Evolutionary conservation across 2,113 vertebrate genomes (phyloP).

Genomic region (Saguinus imperator): DNA sequence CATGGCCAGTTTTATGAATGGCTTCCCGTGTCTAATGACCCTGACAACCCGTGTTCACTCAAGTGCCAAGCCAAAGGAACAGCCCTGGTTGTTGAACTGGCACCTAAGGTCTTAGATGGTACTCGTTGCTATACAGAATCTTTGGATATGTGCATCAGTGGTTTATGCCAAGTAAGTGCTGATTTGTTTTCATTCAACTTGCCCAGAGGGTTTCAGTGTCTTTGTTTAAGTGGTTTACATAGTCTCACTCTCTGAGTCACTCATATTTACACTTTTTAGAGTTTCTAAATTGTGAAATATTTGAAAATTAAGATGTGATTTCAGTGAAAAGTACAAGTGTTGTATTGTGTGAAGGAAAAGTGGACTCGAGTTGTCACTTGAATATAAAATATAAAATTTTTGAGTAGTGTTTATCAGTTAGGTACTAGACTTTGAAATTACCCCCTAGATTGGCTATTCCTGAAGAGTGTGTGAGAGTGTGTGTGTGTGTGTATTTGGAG

Average conservation of each 20-base stretch:
- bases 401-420: background rate
- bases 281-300: background rate
- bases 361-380: background rate
- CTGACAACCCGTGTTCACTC: slow-evolving; percentile 94
- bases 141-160: slow-evolving; percentile 98
- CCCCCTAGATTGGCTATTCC: background rate
- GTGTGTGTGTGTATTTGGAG: background rate
- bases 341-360: background rate
- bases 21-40: slow-evolving; percentile 95
- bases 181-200: background rate
- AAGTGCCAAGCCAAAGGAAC: slow-evolving; percentile 93
- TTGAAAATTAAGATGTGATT: background rate
- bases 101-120: slow-evolving; percentile 97
- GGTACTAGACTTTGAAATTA: background rate
- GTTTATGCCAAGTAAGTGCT: slow-evolving; percentile 93
- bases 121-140: slow-evolving; percentile 97
- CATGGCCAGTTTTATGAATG: slow-evolving; percentile 95
- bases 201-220: background rate
- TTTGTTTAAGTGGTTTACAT: accelerated
- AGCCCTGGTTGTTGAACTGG: slow-evolving; percentile 91
- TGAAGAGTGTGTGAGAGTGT: background rate
- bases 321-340: background rate
- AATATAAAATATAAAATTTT: slow-evolving; percentile 10
- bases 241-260: background rate
- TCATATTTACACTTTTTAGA: background rate